phyloP scores from a whole-genome alignment of 1,140 invertebrate genomes.

The Anastatus disparis region DNA sequence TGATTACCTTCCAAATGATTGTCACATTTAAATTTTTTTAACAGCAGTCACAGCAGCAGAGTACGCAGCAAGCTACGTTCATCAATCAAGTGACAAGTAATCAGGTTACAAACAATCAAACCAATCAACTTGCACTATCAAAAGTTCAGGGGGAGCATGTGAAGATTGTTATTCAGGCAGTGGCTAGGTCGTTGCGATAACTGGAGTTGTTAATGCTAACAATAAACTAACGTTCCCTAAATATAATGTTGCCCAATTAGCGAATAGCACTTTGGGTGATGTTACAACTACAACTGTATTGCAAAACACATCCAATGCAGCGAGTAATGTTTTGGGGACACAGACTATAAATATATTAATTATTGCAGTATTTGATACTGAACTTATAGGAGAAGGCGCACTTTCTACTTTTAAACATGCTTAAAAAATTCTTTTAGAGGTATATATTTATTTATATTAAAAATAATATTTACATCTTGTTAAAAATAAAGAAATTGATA shows the following conservation, averaged over 20 bases:
- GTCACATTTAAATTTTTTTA: slow-evolving; percentile 85
- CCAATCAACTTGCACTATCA: slow-evolving; percentile 35
- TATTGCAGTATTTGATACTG: slow-evolving; percentile 98
- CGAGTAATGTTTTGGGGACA: no score
- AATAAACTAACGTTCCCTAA: no score
- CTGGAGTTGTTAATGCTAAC: slow-evolving; percentile 45
- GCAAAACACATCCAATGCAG: slow-evolving; percentile 47
- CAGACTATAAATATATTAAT: slow-evolving; percentile 76
- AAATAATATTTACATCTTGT: no score
- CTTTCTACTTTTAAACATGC: slow-evolving; percentile 93
- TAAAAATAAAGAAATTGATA: no score
- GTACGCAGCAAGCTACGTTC: slow-evolving; percentile 49
- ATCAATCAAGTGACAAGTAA: slow-evolving; percentile 67
- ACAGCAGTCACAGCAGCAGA: no score
- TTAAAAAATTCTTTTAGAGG: slow-evolving; percentile 80
- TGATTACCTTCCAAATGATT: slow-evolving; percentile 84
- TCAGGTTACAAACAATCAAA: slow-evolving; percentile 57
- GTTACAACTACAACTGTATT: slow-evolving; percentile 55
- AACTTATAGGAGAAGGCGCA: slow-evolving; percentile 96
- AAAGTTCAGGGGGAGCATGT: slow-evolving; percentile 54
- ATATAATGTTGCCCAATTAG: no score
- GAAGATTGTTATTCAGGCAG: slow-evolving; percentile 65
- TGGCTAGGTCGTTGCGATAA: slow-evolving; percentile 60
- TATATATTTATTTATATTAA: slow-evolving; percentile 44
- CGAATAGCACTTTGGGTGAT: no score